Base-by-base conservation (phyloP, 2,113 vertebrate genomes). In the Pseudorectes ferrugineus region DNA sequence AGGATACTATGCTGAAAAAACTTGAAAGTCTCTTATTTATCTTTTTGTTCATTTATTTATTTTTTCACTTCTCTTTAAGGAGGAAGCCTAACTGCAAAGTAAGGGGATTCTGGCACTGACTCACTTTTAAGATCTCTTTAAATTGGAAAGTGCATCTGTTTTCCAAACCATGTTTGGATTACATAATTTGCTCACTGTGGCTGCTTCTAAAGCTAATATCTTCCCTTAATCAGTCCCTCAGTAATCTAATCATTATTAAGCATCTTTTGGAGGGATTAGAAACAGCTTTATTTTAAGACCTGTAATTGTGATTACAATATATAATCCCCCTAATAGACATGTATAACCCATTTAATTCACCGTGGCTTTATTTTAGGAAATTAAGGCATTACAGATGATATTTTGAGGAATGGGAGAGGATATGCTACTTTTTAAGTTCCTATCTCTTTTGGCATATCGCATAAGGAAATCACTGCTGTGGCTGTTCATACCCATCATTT, bases 201-300 rank as follows among this genome's bases (percentile, higher is more conserved):
- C 51, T 76, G 74, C 90, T 97, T 95, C 67, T 88, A 78, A 80
- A 83, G 94, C 92, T 87, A 59, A 28, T 88, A 54, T 88, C 76
- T 80, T 82, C 74, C 88, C 71, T 93, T 97, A 95, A 96, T 94
- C 97, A 87, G 72, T 75, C 77, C 87, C 95, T 88, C 74, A 85
- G 74, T 86, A 96, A 88, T 93, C 89, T 95, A 96, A 95, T 92
- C 73, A 48, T 96, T 96, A 96, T 88, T 96, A 97, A 95, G 75
- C 85, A 74, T 97, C 96, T 97, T 97, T 95, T 94, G 89, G 91
- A 91, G 24, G 93, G 83, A 96, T 97, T 96, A 94, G 82, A 78
- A 93, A 65, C 89, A 85, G 85, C 96, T 97, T 96, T 77, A 87
- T 97, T 96, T 97, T 95, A 92, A 96, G 92, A 96, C 85, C 85